Evolutionary conservation across 2,113 vertebrate genomes (phyloP).

Genomic region (Taxidea taxus): DNA sequence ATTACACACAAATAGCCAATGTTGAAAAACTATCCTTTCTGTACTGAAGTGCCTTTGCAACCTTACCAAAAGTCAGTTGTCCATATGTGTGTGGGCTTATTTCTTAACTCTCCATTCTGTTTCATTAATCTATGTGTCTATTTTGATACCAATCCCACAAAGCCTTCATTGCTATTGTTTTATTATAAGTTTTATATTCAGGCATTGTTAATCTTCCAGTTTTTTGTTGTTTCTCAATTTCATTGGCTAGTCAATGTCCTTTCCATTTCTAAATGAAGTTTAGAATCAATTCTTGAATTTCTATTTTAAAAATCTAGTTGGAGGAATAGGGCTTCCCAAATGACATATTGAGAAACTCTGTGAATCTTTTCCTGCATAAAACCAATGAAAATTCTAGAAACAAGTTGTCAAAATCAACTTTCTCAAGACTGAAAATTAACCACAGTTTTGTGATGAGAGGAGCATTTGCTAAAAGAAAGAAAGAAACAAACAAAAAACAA

Average conservation of each 20-base stretch:
- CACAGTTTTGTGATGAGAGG: background rate
- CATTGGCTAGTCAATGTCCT: background rate
- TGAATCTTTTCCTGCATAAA: background rate
- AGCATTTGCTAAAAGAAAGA: background rate
- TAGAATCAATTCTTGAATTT: background rate
- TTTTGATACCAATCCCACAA: background rate
- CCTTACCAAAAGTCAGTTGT: background rate
- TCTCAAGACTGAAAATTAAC: background rate
- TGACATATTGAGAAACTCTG: background rate
- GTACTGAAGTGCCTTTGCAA: background rate
- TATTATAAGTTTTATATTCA: background rate
- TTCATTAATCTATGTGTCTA: background rate
- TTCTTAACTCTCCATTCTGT: background rate
- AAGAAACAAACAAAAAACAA: background rate
- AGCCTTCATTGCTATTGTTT: background rate
- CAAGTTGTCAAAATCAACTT: background rate
- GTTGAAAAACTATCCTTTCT: background rate
- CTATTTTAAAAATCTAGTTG: background rate
- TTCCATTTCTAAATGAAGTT: background rate
- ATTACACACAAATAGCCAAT: background rate
- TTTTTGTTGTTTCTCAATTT: background rate
- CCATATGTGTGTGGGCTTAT: background rate
- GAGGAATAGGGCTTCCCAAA: background rate
- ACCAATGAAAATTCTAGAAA: background rate
- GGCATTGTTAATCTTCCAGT: background rate